These are phyloP conservation scores for Dicrostonyx torquatus DNA, from an alignment of 2,797 vertebrate genomes.

Conservation along the genomic window DNA sequence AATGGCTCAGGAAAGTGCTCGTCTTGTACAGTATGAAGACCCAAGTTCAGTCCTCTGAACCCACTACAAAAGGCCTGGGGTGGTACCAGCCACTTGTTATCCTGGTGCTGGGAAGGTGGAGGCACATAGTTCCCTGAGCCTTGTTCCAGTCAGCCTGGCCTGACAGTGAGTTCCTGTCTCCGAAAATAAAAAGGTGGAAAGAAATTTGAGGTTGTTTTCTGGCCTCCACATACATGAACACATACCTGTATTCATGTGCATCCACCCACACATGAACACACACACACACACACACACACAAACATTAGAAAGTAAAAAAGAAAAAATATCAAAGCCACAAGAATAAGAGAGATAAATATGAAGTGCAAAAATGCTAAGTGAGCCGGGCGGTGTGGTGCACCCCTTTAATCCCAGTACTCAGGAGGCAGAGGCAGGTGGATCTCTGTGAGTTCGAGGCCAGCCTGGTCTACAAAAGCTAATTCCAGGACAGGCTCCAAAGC, in stretches of 20 bases:
- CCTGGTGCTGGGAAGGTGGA: not conserved
- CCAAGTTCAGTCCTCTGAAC: not conserved
- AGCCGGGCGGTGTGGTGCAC: too few species aligned
- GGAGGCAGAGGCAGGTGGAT: too few species aligned
- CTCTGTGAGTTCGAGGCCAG: too few species aligned
- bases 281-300: not conserved
- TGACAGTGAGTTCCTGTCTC: not conserved
- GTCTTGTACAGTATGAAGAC: not conserved
- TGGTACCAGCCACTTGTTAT: not conserved
- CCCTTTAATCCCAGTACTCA: too few species aligned
- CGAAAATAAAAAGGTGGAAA: not conserved
- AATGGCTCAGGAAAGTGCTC: not conserved
- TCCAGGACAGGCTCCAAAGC: too few species aligned
- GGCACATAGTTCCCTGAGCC: not conserved
- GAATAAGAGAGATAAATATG: not conserved
- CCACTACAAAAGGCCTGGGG: not conserved
- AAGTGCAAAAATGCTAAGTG: not conserved
- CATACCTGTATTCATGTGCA: too few species aligned
- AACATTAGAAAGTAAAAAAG: not conserved
- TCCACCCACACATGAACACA: not conserved
- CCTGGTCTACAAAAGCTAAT: too few species aligned
- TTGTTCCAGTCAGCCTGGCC: not conserved
- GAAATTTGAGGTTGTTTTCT: not conserved
- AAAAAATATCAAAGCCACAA: slow-evolving; percentile 3
- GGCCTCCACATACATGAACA: not conserved